Percentiles rank a stretch among this genome's conserved stretches.
Conservation (phyloP, 2,888 invertebrate species). For the Myopa tessellatipennis region DNA sequence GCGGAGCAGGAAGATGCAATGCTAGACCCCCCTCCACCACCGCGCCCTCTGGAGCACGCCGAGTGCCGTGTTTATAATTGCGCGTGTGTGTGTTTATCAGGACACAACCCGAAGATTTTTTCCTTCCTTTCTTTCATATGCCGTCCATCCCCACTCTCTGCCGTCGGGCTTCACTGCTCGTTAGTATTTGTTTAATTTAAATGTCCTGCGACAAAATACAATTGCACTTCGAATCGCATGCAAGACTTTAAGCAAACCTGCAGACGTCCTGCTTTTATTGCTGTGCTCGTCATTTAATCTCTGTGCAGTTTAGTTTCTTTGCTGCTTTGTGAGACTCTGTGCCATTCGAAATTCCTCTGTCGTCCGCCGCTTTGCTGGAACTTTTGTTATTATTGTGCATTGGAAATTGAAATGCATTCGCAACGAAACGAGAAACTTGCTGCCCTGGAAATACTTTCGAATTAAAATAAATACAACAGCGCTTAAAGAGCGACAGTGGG, state of each 20-base stretch:
- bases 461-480: slow-evolving; percentile 33
- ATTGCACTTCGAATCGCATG: slow-evolving; percentile 9
- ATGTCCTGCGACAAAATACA: not conserved
- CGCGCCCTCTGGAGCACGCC: not conserved
- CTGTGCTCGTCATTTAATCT: not conserved
- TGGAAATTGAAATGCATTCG: slow-evolving; percentile 37
- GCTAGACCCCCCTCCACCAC: not conserved
- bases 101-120: not conserved
- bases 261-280: not conserved
- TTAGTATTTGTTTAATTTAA: slow-evolving; percentile 35
- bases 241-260: slow-evolving; percentile 2
- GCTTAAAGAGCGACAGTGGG: slow-evolving; percentile 14
- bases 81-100: not conserved
- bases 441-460: slow-evolving; percentile 34
- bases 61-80: not conserved
- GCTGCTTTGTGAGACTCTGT: slow-evolving; percentile 32
- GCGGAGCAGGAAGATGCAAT: not conserved
- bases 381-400: slow-evolving; percentile 21
- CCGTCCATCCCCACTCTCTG: not conserved
- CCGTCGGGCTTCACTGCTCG: slow-evolving; percentile 1
- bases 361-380: not conserved
- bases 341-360: slow-evolving; percentile 32
- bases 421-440: slow-evolving; percentile 34
- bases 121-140: not conserved
- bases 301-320: slow-evolving; percentile 18